Evolutionary conservation across 2,113 vertebrate genomes (phyloP), one percentile per base, ranked within the genome.

Genomic region (Abramis brama): DNA sequence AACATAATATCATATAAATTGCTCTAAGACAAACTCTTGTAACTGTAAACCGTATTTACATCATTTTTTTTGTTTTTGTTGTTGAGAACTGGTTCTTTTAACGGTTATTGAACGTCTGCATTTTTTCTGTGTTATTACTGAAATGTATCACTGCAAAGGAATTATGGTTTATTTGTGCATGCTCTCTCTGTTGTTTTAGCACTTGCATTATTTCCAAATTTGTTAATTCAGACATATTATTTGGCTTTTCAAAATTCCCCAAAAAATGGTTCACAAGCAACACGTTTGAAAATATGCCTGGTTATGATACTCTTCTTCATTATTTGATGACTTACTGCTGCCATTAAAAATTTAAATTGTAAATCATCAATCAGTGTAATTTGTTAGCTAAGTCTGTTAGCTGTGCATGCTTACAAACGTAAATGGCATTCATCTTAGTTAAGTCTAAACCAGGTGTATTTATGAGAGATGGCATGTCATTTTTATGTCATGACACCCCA

Each of bases 401-500:
- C 71, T 25, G 36, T 15, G 74, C 13, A 27, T 27, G 25, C 43
- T 76, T 52, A 4, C 45, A 50, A 10, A n/a, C 25, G 23, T 74
- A 25, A 76, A 36, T 11, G 1, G 9, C 3, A 17, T 57, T 55
- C 27, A 36, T 33, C 33, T 33, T 11, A 27, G 23, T 47, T 13
- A 3, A 33, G 6, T 79, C 30, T 59, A 39, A 43, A 64, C 21
- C 11, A 13, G 19, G 47, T 55, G 6, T 57, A 57, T 57, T 78
- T 55, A 57, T 78, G 27, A 78, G 25, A 62, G 23, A 64, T 80
- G 47, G 15, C 59, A 66, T 80, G 59, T 27, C 11, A 19, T 80
- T 27, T 47, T n/a, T 25, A 47, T 47, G 36, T 21, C 23, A 47
- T 27, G 59, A 64, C 57, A 27, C 36, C 8, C 7, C 1, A 17